These are phyloP conservation scores for Neuroterus valhalla DNA, from an alignment of 1,140 invertebrate genomes.

Conservation along the genomic window DNA sequence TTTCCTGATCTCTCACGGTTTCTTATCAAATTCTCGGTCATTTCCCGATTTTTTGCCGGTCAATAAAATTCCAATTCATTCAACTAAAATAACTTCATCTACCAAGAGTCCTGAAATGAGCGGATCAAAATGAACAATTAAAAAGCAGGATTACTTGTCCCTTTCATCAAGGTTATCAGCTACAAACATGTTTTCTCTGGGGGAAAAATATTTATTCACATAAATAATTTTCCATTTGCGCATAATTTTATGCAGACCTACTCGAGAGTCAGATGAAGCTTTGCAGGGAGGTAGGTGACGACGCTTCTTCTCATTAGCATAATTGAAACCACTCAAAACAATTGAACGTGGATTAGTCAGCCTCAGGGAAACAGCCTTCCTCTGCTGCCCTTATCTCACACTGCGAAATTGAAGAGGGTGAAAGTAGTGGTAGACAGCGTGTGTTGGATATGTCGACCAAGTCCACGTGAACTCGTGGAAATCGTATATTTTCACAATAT, in stretches of 20 bases:
- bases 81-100: too few relatives aligned
- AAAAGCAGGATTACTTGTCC: too few relatives aligned
- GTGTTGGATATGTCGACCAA: background rate
- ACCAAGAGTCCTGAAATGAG: too few relatives aligned
- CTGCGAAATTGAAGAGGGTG: slow-evolving; percentile 29
- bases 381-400: slow-evolving; percentile 28
- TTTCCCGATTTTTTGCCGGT: too few relatives aligned
- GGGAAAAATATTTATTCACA: background rate
- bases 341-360: slow-evolving; percentile 61
- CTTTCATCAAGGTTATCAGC: too few relatives aligned
- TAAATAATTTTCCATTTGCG: slow-evolving; percentile 7
- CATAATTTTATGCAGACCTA: background rate
- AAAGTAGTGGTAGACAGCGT: slow-evolving; percentile 30
- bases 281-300: slow-evolving; percentile 46
- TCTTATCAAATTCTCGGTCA: too few relatives aligned
- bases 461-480: background rate
- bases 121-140: too few relatives aligned
- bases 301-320: slow-evolving; percentile 63
- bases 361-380: slow-evolving; percentile 36
- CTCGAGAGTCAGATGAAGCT: slow-evolving; percentile 11
- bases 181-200: background rate
- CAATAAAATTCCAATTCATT: too few relatives aligned
- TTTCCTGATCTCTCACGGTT: too few relatives aligned
- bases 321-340: slow-evolving; percentile 68
- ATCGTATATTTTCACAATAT: slow-evolving; percentile 10